These are phyloP conservation scores for Lycaena phlaeas DNA, from an alignment of 2,888 invertebrate genomes.

Conservation along the genomic window DNA sequence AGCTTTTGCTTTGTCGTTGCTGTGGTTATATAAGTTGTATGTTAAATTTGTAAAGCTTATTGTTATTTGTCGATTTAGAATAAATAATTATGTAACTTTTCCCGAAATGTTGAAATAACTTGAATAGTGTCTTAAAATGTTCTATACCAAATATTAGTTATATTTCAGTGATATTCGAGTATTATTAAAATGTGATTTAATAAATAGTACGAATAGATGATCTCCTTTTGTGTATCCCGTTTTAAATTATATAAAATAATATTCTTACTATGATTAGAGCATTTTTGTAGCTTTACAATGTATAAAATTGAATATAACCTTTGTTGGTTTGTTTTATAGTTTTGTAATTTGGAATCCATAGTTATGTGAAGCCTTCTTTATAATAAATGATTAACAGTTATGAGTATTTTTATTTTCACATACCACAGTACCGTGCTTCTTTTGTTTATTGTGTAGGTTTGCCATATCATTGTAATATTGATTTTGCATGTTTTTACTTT, in stretches of 20 bases:
- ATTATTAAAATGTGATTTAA: conserved; percentile 28
- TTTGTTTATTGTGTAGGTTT: conserved; percentile 65
- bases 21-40: conserved; percentile 37
- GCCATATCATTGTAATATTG: conserved; percentile 49
- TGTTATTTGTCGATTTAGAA: conserved; percentile 4
- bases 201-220: conserved; percentile 25
- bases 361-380: conserved; percentile 63
- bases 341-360: conserved; percentile 55
- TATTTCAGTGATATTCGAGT: conserved; percentile 32
- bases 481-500: conserved; percentile 13
- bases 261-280: conserved; percentile 23
- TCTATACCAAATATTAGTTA: conserved; percentile 25
- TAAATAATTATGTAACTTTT: neutral
- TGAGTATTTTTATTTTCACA: conserved; percentile 56
- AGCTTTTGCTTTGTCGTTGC: conserved; percentile 60
- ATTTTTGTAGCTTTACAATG: conserved; percentile 30
- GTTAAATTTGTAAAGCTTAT: conserved; percentile 28
- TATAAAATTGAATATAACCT: conserved; percentile 22
- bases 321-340: conserved; percentile 33
- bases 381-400: conserved; percentile 67
- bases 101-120: neutral
- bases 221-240: conserved; percentile 31
- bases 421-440: conserved; percentile 37
- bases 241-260: conserved; percentile 22
- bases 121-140: neutral